Evolutionary conservation across 2,113 vertebrate species (phyloP).

Genomic region (Quiscalus mexicanus): DNA sequence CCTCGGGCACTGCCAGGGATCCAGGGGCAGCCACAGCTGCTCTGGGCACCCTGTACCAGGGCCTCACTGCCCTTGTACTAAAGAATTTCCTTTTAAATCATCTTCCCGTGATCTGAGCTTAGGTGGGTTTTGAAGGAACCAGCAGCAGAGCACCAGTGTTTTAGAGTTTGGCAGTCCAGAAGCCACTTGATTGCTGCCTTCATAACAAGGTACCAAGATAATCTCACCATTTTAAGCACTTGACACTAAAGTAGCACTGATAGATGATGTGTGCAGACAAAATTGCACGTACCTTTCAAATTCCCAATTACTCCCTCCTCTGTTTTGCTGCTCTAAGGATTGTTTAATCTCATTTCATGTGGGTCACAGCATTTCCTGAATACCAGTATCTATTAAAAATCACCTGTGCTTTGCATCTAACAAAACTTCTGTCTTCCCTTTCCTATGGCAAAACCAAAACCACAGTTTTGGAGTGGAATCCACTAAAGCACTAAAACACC

Average conservation of each 20-base stretch:
- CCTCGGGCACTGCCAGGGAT: not conserved
- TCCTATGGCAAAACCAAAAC: slow-evolving; percentile 6
- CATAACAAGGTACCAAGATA: not conserved
- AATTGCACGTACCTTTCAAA: not conserved
- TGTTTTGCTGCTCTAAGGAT: not conserved
- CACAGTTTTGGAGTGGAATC: not conserved
- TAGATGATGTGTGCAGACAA: not conserved
- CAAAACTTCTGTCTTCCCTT: not conserved
- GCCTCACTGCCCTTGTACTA: not conserved
- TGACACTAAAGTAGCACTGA: not conserved
- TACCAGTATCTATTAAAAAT: not conserved
- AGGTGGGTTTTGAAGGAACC: not conserved
- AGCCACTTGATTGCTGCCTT: not conserved
- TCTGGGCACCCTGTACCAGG: not conserved
- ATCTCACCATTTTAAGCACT: not conserved
- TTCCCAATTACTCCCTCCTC: not conserved
- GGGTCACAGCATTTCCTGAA: not conserved
- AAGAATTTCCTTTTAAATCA: not conserved
- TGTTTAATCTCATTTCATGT: not conserved
- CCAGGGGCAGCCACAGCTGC: not conserved
- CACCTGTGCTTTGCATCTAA: not conserved
- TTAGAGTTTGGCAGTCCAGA: not conserved
- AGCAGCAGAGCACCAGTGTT: not conserved
- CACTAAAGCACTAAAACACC: not conserved
- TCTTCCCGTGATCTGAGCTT: not conserved